Base-by-base conservation (phyloP, 2,797 vertebrate genomes). In the Enteromius paludinosus region DNA sequence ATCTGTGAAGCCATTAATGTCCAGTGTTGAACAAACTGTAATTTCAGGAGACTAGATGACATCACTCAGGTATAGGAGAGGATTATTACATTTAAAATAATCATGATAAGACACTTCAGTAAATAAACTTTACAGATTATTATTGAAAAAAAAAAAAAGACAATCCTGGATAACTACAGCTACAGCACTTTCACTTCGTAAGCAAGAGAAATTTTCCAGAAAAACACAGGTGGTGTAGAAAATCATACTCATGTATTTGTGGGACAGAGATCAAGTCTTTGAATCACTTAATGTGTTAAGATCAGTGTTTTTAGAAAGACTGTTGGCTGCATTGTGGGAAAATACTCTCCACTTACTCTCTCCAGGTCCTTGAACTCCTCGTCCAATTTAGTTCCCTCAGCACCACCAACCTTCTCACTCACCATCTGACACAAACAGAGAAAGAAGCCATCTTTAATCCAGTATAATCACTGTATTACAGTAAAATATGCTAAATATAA, bases 361-460 rank as follows among this genome's bases (percentile, higher is more conserved):
- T 99, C 98, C 96, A 99, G 95, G 85, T 99, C 97, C 90, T 93
- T 98, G 93, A 99, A 99, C 92, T 99, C 98, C 89, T 99, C 97
- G 0, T 99, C 98, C 1, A 99, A 93, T 92, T 99, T 99, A 64
- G 98, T 99, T 92, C 98, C 98, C 89, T 99, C 98, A 2, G 98
- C 98, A 20, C 98, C 98, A 76, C 98, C 97, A 0, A 99, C 98
- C 91, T 99, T 99, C 94, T 99, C 98, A 14, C 98, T 99, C 86
- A 99, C 98, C 95, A 99, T 93, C 98, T 99, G 89, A 12, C 83
- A 71, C 12, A 41, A 38, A 66, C 70, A 59, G 7, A 86, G 74
- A 78, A 75, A 41, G 14, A 82, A 54, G 9, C 30, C 45, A 41
- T 47, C n/a, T 70, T 62, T 30, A 76, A 73, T 72, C 18, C 56